Evolutionary conservation across 2,888 invertebrate species (phyloP), one percentile per base, ranked within the genome.

Genomic region (Synergus japonicus): DNA sequence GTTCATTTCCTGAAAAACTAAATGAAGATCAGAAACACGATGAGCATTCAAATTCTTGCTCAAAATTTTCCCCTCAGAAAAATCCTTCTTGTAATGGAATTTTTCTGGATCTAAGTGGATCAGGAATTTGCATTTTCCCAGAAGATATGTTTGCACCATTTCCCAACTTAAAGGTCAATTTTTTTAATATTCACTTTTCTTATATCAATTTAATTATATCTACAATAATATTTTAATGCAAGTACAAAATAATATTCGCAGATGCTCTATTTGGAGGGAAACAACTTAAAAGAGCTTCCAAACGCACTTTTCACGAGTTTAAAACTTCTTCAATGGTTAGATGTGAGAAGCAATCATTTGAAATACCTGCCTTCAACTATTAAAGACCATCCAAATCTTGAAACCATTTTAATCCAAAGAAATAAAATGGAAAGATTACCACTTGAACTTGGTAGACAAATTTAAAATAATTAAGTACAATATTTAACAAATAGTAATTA

Each of bases 331-430:
- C 93, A 93, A 89, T 96, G 95, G 94, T 89, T 96, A 10, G 96
- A 96, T 88, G 87, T 95, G 10, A 93, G 96, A 85, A 93, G 94
- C 82, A 96, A 96, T 89, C 88, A 92, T 78, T 87, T 96, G 12
- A 92, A 88, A 5, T 91, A 90, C 15, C 90, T 96, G 77, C 95
- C 96, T 1, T 90, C 87, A 81, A 92, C 93, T 3, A 93, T 96
- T 29, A 93, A 93, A 81, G 90, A 94, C 83, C 96, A 96, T 85
- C 88, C 88, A 76, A 91, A 89, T 83, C 92, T 96, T 37, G 94
- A 95, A 77, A 95, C 95, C 81, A 89, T 96, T 77, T 91, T 96
- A 29, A 89, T 96, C 46, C 94, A 95, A 90, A 94, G 94, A 86
- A 96, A 96, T 88, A 92, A 93, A 82, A 88, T 96, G 43, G 93